Evolutionary conservation across 2,888 invertebrate species (phyloP), one percentile per base, ranked within the genome.

Genomic region (Thelaira solivaga): DNA sequence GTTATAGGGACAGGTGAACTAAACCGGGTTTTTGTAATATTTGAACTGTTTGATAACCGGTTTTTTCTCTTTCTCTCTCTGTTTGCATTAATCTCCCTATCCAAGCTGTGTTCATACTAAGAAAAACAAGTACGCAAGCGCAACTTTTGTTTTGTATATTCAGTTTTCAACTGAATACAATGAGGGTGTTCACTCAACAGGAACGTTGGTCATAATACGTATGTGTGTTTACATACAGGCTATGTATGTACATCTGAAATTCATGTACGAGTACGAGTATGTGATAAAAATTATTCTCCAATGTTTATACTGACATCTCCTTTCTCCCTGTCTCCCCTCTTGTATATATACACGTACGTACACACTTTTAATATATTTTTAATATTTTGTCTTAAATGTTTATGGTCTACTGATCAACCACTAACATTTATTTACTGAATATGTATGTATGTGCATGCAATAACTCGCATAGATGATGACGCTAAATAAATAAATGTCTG

Each of bases 181-280:
- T 65, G 75, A 71, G 80, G 80, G 74, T 80, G 80, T 47, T 71
- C 74, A 71, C 77, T 80, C 74, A 67, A 67, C 71, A 67, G 80
- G 80, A 80, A 77, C 77, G 77, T 43, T 75, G 49, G 61, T 53
- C 67, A 53, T 75, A 53, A 53, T 61, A 47, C 31, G 6, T 10
- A 74, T 22, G 39, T 47, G 47, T 41, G 39, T 1, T 5, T 6
- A 26, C 26, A 26, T 26, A 26, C 34, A 20, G 62, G 10, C 31
- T 26, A 64, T 57, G 39, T 13, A 45, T 11, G 39, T 64, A 55
- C 65, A 11, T 41, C 13, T 36, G 22, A 24, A 26, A 18, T 6
- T 29, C 10, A 51, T 20, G 41, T 39, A 51, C 36, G 18, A 26
- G 18, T 6, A 20, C 10, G 41, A 13, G 41, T 39, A 51, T 43